Percentiles rank a stretch among this genome's conserved stretches.
Conservation (phyloP, 2,888 invertebrate genomes). For the Hirtodrosophila confusa region DNA sequence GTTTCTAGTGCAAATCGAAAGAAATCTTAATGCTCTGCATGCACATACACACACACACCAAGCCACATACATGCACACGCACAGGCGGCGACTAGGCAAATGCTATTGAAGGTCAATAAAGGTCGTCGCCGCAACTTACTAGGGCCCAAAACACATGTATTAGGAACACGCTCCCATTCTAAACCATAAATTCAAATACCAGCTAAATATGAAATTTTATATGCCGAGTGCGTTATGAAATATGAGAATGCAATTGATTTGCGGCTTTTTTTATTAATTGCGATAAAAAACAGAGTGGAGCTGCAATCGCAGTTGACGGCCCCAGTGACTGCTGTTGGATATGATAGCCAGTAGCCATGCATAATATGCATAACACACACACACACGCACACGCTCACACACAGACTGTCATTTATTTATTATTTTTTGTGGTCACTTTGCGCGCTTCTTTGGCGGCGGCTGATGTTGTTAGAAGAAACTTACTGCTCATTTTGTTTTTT, state of each 20-base stretch:
- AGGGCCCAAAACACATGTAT: conserved; percentile 39
- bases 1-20: conserved; percentile 37
- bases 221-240: conserved; percentile 59
- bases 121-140: conserved; percentile 63
- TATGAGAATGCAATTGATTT: conserved; percentile 57
- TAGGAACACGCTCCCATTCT: conserved; percentile 7
- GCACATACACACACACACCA: conserved; percentile 16
- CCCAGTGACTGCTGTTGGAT: conserved; percentile 31
- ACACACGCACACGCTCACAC: conserved; percentile 38
- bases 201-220: conserved; percentile 28
- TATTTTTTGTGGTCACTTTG: conserved; percentile 45
- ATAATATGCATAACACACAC: conserved; percentile 33
- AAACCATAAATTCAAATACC: conserved; percentile 8
- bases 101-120: conserved; percentile 76
- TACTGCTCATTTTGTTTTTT: conserved; percentile 75
- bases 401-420: conserved; percentile 59
- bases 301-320: conserved; percentile 28
- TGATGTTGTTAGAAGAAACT: conserved; percentile 53
- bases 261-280: conserved; percentile 50
- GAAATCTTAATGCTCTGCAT: conserved; percentile 58
- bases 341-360: conserved; percentile 63
- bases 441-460: conserved; percentile 28
- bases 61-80: conserved; percentile 18
- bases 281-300: conserved; percentile 25
- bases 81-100: conserved; percentile 53